Percentiles rank a stretch among this genome's conserved stretches.
phyloP scores from a whole-genome alignment of 2,797 vertebrate species.

The Masticophis lateralis region DNA sequence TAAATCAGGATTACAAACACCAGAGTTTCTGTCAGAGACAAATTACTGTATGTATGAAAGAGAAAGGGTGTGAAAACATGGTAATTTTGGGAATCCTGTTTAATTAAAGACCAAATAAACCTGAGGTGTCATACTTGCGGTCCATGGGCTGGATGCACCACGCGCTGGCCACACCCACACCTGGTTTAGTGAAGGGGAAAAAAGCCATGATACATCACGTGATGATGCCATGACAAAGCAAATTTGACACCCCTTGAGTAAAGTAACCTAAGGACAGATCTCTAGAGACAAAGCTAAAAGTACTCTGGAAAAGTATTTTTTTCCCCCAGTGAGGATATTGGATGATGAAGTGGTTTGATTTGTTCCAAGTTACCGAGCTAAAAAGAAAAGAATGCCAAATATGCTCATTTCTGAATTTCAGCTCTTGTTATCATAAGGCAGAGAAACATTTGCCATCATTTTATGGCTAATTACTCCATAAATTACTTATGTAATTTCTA shows the following conservation, averaged over 20 bases:
- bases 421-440: conserved; percentile 1
- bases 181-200: background rate
- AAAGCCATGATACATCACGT: background rate
- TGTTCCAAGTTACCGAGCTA: background rate
- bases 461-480: conserved; percentile 38
- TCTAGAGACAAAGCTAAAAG: background rate
- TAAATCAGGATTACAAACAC: background rate
- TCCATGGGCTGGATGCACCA: background rate
- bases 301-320: background rate
- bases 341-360: background rate
- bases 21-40: background rate
- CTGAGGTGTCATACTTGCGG: no score
- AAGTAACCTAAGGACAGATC: background rate
- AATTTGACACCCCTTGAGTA: background rate
- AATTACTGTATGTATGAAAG: background rate
- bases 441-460: conserved; percentile 5
- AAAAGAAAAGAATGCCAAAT: background rate
- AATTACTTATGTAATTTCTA: conserved; percentile 33
- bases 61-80: background rate
- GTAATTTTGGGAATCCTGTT: background rate
- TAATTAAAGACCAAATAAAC: background rate
- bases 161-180: no score
- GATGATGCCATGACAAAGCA: background rate
- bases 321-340: background rate
- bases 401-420: background rate